These are phyloP conservation scores for Neosilurus mollespiculum DNA, from an alignment of 2,797 vertebrate genomes.

Conservation along the genomic window DNA sequence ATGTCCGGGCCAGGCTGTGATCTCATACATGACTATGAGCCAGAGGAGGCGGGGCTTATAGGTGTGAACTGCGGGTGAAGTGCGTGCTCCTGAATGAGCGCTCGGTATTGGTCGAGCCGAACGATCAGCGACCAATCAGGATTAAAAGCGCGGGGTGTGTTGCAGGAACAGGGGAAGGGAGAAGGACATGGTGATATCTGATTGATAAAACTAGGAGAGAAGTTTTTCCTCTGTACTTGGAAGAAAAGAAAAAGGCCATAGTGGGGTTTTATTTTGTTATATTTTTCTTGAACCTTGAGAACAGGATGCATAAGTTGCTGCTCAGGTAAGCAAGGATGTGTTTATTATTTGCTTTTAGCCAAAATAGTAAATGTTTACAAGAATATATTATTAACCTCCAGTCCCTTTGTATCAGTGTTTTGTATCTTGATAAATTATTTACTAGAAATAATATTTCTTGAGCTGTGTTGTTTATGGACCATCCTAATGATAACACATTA, in stretches of 20 bases:
- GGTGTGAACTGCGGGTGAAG: conserved; percentile 57
- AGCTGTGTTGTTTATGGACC: not conserved
- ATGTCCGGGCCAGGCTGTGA: not conserved
- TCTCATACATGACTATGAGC: conserved; percentile 40
- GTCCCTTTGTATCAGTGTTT: not conserved
- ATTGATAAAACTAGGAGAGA: not conserved
- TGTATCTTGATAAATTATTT: not conserved
- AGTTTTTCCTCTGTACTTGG: not conserved
- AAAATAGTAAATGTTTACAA: not conserved
- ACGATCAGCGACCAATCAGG: conserved; percentile 26
- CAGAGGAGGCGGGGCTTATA: conserved; percentile 48
- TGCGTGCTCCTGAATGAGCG: not conserved
- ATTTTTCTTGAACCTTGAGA: not conserved
- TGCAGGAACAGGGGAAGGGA: no score
- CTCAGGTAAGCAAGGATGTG: conserved; percentile 34
- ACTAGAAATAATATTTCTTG: no score
- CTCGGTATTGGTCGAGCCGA: not conserved
- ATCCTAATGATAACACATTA: not conserved
- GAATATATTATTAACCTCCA: not conserved
- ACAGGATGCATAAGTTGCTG: conserved; percentile 20
- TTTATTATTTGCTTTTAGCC: not conserved
- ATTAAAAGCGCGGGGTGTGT: conserved; percentile 6
- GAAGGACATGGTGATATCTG: conserved; percentile 13
- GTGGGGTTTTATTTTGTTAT: no score
- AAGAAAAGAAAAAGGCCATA: not conserved